Base-by-base conservation (phyloP, 1,140 invertebrate genomes). In the Megathymus violae region DNA sequence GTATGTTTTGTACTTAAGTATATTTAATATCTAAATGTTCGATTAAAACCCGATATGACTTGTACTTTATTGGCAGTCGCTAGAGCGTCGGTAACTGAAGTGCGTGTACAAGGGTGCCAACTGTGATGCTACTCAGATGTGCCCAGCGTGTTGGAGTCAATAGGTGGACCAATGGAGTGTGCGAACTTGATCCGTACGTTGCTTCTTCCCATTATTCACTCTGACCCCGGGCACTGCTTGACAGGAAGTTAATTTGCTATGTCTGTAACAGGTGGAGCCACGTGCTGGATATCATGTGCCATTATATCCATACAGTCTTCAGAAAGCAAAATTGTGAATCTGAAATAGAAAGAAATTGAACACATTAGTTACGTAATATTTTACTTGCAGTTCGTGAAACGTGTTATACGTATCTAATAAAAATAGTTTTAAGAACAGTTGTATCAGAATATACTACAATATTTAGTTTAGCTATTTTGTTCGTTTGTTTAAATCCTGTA, bases 61-160 rank as follows among this genome's bases (percentile, higher is more conserved):
- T 89, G 88, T 91, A 89, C 86, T 91, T 81, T 85, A 89, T 89
- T 88, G 88, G 86, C 86, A 82, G 85, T 82, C 82, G 88, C 88
- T 80, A 78, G 78, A 80, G 85, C 85, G 85, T 84, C 80, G 88
- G 86, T 89, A 88, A 89, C 86, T 88, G 80, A 71, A 75, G 67
- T 83, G 72, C 69, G 40, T 71, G 50, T 52, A 67, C 52, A 15
- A 60, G 68, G 60, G 69, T 63, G 74, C 69, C 67, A 73, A 71
- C 67, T 72, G 59, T 77, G 72, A 71, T 73, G 76, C 79, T 87
- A 88, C 74, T 78, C 80, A 60, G 64, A 78, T 60, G 73, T 63
- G 66, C 69, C 76, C 71, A 74, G 69, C 76, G 72, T 66, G 67
- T 70, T 74, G 66, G 77, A 74, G 68, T 76, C 74, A 72, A 78